phyloP scores from a whole-genome alignment of 2,113 vertebrate genomes.

The Laticauda laticaudata region DNA sequence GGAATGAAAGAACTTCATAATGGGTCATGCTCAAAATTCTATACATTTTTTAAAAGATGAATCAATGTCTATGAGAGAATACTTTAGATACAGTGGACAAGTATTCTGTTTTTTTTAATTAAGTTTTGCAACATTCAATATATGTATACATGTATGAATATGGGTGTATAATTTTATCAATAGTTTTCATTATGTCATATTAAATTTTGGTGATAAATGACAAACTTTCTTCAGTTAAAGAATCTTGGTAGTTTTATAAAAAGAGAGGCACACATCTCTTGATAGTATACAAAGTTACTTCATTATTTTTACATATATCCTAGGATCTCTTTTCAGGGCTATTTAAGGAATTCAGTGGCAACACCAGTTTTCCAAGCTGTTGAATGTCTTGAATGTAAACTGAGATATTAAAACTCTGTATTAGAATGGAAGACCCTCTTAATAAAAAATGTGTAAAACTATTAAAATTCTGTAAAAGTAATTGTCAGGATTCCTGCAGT shows the following conservation, averaged over 20 bases:
- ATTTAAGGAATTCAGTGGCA: background rate
- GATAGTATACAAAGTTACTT: background rate
- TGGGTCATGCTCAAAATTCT: background rate
- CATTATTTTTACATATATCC: background rate
- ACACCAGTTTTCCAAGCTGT: background rate
- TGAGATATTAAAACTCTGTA: background rate
- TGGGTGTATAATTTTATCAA: background rate
- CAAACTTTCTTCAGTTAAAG: background rate
- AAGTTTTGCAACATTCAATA: background rate
- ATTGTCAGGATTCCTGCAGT: background rate
- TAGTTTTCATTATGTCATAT: no score
- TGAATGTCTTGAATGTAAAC: background rate
- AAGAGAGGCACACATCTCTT: background rate
- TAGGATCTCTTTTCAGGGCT: background rate
- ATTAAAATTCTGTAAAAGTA: background rate
- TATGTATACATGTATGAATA: background rate
- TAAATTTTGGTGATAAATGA: background rate
- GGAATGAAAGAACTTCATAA: background rate
- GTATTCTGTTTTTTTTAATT: background rate
- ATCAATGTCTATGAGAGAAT: background rate
- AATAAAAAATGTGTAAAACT: background rate
- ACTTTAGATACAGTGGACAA: background rate
- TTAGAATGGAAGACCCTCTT: background rate
- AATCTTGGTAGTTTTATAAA: background rate
- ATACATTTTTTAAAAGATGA: background rate